phyloP scores from a whole-genome alignment of 1,140 invertebrate species.

The Araneus ventricosus region DNA sequence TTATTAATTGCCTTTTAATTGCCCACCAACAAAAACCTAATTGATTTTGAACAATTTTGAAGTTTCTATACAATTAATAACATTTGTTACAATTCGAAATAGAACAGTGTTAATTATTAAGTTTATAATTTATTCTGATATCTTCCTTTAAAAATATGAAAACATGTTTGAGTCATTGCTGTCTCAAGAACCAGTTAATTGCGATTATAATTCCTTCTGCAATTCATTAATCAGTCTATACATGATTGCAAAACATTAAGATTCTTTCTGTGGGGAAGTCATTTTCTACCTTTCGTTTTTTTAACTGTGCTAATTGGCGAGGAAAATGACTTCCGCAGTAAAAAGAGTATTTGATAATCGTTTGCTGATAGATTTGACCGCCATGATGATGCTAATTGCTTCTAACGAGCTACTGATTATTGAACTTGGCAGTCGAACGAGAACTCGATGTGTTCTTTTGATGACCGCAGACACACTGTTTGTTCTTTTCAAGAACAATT shows the following conservation, averaged over 20 bases:
- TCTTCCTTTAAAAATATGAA: too few species aligned
- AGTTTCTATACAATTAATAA: too few species aligned
- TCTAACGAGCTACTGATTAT: not conserved
- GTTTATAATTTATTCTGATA: too few species aligned
- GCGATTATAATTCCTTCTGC: not conserved
- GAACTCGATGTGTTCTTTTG: not conserved
- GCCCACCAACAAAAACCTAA: too few species aligned
- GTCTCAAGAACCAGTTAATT: not conserved
- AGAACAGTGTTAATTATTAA: too few species aligned
- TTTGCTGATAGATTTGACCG: constrained; percentile 26
- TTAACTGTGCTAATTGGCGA: not conserved
- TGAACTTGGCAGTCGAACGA: not conserved
- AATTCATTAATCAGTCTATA: not conserved
- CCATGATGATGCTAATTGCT: not conserved
- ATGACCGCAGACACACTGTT: not conserved
- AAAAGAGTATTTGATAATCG: not conserved
- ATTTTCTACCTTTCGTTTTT: too few species aligned
- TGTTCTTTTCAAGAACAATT: not conserved
- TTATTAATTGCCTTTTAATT: too few species aligned
- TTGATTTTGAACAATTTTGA: too few species aligned
- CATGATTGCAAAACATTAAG: too few species aligned
- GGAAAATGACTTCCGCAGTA: constrained; percentile 23
- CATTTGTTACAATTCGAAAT: too few species aligned
- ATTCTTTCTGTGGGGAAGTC: too few species aligned
- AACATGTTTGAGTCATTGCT: not conserved